These are phyloP conservation scores for Gobionotothen gibberifrons DNA, from an alignment of 2,797 vertebrate species.

Conservation along the genomic window DNA sequence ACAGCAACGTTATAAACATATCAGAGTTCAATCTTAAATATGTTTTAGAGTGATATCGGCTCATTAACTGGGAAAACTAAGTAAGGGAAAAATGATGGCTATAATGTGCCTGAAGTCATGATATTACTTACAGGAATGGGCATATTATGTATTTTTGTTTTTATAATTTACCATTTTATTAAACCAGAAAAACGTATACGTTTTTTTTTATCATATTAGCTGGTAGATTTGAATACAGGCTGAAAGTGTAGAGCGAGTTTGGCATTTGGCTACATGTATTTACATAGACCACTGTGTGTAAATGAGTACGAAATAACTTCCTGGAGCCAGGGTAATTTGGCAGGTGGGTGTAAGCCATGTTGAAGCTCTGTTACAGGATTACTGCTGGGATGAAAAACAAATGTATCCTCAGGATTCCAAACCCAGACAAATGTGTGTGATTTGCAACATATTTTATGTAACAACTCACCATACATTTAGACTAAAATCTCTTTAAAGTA, in stretches of 20 bases:
- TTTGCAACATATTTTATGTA: background rate
- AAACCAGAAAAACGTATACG: too few species aligned
- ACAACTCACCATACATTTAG: background rate
- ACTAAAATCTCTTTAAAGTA: background rate
- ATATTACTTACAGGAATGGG: background rate
- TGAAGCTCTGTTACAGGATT: constrained; percentile 7
- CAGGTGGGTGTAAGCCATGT: constrained; percentile 34
- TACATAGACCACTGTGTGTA: constrained; percentile 35
- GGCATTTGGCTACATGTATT: constrained; percentile 34
- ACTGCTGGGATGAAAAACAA: constrained; percentile 24
- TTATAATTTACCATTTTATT: background rate
- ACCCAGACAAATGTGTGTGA: background rate
- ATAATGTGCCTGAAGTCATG: background rate
- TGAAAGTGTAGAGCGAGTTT: background rate
- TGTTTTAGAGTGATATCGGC: background rate
- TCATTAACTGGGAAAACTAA: background rate
- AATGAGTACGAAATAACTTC: constrained; percentile 45
- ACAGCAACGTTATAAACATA: background rate
- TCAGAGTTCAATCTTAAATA: background rate
- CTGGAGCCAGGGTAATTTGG: constrained; percentile 39
- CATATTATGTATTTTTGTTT: background rate
- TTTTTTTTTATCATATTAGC: background rate
- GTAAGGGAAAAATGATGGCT: background rate
- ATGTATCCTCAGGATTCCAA: background rate
- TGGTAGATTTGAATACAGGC: background rate